Evolutionary conservation across 2,113 vertebrate genomes (phyloP), one percentile per base, ranked within the genome.

Genomic region (Tyrannus savana): DNA sequence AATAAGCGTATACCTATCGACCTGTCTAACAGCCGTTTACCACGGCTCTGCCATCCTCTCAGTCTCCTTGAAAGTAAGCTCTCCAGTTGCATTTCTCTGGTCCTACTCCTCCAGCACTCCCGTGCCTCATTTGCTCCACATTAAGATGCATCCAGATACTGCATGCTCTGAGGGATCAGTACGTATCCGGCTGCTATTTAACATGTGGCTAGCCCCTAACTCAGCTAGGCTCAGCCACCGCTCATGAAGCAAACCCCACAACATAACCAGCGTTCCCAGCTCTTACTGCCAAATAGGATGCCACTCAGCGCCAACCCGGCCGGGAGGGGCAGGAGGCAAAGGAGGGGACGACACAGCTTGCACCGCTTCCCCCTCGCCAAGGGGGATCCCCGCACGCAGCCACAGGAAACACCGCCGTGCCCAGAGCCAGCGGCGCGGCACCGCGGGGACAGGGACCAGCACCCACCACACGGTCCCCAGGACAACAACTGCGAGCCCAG

Each of bases 1-100:
- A 41, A 25, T 9, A 44, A 0, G 0, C 1, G 3, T 47, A 12
- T 44, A 56, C 24, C 78, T 69, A 47, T 12, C 3, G 2, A 81
- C 72, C 30, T 18, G 35, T 33, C 19, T 9, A 59, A 7, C 47
- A 46, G 55, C 64, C 60, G 31, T 53, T 56, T 41, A 71, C 18
- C 53, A 9, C 4, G 2, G 56, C 27, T 60, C 68, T 7, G n/a
- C 52, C 77, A 58, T 9, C 50, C 68, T 33, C 71, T 66, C 19
- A 1, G 15, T 4, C 47, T 69, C 55, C 76, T 27, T 14, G n/a
- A 24, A 49, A 69, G 42, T 19, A 49, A 63, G 33, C 59, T 60
- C 58, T 56, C 58, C 67, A 12, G 53, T 24, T 60, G 39, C 35
- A 8, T 24, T 42, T 10, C 81, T 62, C 60, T 9, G 37, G 46